Conservation (phyloP, 2,113 vertebrate species). For the Phyllostomus hastatus region DNA sequence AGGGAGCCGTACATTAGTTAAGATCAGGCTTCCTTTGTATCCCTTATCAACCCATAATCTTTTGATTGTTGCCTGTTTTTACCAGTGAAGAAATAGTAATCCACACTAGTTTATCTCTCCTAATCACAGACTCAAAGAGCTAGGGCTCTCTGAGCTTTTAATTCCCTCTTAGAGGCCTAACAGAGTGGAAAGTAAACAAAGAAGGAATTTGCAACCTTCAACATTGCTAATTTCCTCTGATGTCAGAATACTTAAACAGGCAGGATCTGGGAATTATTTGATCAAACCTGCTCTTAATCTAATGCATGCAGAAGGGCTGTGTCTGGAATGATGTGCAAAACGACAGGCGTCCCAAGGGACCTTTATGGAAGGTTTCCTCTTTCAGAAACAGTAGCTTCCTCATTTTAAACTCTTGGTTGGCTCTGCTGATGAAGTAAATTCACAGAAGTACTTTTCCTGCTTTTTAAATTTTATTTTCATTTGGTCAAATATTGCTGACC, state of each 20-base stretch:
- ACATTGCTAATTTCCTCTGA: constrained; percentile 88
- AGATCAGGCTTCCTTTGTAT: constrained; percentile 80
- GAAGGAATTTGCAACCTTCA: constrained; percentile 84
- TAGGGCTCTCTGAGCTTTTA: constrained; percentile 85
- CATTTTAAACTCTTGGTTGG: constrained; percentile 71
- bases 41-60: constrained; percentile 84
- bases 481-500: constrained; percentile 31
- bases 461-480: constrained; percentile 45
- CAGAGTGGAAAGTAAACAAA: constrained; percentile 89
- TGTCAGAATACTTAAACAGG: constrained; percentile 88
- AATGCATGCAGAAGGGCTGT: constrained; percentile 81
- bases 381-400: constrained; percentile 78
- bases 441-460: constrained; percentile 43
- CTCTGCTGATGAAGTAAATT: constrained; percentile 54
- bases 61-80: constrained; percentile 83
- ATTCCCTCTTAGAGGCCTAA: constrained; percentile 86
- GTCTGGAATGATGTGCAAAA: constrained; percentile 78
- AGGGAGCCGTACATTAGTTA: constrained; percentile 74
- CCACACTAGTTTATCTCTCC: constrained; percentile 84
- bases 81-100: constrained; percentile 85
- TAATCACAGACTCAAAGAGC: constrained; percentile 84
- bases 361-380: constrained; percentile 78
- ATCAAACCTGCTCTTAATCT: constrained; percentile 84
- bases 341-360: constrained; percentile 82
- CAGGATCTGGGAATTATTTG: constrained; percentile 84